These are phyloP conservation scores for Nemapogon koenigi DNA, from an alignment of 2,888 invertebrate genomes.

Conservation along the genomic window DNA sequence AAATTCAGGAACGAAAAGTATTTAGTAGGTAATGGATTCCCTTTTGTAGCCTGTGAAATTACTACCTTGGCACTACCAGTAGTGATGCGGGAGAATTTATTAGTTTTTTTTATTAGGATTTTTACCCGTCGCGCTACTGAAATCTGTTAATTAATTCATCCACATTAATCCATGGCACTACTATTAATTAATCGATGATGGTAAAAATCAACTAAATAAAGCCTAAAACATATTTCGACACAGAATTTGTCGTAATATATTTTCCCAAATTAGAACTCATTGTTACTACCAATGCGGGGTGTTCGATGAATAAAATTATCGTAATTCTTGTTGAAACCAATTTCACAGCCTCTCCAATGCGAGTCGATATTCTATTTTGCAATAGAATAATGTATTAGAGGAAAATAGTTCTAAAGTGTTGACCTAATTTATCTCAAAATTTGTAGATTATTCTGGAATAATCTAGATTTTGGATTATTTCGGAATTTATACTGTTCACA, in stretches of 20 bases:
- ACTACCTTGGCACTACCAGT: too few relatives aligned
- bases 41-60: too few relatives aligned
- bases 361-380: not conserved
- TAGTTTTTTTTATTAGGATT: too few relatives aligned
- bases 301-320: conserved; percentile 37
- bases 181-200: not conserved
- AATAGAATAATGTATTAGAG: too few relatives aligned
- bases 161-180: too few relatives aligned
- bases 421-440: not conserved
- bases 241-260: conserved; percentile 6
- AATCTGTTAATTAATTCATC: too few relatives aligned
- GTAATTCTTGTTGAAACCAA: conserved; percentile 22
- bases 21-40: too few relatives aligned
- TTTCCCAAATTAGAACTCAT: conserved; percentile 21
- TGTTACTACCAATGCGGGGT: conserved; percentile 17
- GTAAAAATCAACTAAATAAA: conserved; percentile 4
- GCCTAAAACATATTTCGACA: too few relatives aligned
- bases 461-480: not conserved
- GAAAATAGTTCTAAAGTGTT: too few relatives aligned
- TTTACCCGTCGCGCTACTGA: too few relatives aligned
- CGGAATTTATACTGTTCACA: not conserved
- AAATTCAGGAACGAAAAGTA: too few relatives aligned
- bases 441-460: not conserved
- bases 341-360: not conserved
- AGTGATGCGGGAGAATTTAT: too few relatives aligned